Evolutionary conservation across 2,888 invertebrate genomes (phyloP).

Genomic region (Calameuta idolon): DNA sequence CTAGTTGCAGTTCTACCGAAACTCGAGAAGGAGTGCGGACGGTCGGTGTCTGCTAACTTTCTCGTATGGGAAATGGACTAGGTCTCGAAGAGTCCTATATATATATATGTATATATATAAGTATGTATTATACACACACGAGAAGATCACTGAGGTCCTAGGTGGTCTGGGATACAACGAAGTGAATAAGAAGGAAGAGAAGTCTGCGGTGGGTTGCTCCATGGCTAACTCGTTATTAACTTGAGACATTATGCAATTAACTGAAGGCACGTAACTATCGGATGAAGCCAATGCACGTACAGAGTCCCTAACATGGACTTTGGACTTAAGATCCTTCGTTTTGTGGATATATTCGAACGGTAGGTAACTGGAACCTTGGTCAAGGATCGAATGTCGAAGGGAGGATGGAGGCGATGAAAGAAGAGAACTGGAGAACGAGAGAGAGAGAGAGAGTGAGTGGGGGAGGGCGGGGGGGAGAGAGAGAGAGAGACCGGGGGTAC

Average conservation of each 20-base stretch:
- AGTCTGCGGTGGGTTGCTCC: slow-evolving; percentile 17
- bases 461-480: too few species aligned
- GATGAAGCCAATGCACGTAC: slow-evolving; percentile 1
- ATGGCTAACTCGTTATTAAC: slow-evolving; percentile 42
- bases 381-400: not conserved
- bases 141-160: not conserved
- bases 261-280: slow-evolving; percentile 36
- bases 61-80: not conserved
- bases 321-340: not conserved
- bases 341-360: not conserved
- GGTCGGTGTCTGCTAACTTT: not conserved
- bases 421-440: not conserved
- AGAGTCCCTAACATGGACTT: not conserved
- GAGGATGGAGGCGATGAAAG: not conserved
- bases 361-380: not conserved
- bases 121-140: not conserved
- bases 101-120: not conserved
- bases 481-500: not conserved
- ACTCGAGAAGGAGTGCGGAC: not conserved
- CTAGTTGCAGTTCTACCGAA: not conserved
- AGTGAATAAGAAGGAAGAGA: slow-evolving; percentile 9
- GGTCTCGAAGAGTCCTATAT: not conserved
- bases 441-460: not conserved
- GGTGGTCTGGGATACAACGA: not conserved
- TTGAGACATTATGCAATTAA: slow-evolving; percentile 47